Conservation (phyloP, 2,797 vertebrate species). For the Sebastiscus albofasciatus region DNA sequence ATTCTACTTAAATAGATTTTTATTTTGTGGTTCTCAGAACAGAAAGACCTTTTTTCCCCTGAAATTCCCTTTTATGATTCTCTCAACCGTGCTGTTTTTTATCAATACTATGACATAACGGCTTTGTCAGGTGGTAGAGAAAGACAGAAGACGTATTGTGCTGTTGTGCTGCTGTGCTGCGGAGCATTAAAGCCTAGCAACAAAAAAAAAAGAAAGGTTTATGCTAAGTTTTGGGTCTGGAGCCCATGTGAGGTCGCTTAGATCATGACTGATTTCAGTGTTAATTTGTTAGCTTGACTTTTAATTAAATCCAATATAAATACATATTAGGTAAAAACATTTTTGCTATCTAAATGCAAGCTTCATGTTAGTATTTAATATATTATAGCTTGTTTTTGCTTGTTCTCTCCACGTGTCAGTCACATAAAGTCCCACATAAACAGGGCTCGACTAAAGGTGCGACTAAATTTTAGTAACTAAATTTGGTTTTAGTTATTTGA, state of each 20-base stretch:
- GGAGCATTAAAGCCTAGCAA: not conserved
- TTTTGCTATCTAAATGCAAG: not conserved
- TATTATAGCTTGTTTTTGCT: not conserved
- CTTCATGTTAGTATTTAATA: not conserved
- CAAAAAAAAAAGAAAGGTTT: not conserved
- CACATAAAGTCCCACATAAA: not conserved
- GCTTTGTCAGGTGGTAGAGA: not conserved
- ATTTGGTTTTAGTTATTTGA: too few species aligned
- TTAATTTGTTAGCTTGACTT: not conserved
- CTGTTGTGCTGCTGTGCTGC: too few species aligned
- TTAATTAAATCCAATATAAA: not conserved
- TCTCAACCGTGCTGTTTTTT: not conserved
- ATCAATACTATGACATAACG: not conserved
- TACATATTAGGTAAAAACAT: not conserved
- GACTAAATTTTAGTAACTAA: too few species aligned
- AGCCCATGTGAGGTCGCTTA: not conserved
- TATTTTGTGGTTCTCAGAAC: not conserved
- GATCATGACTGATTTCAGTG: not conserved
- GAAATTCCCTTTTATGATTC: not conserved
- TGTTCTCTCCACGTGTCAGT: too few species aligned
- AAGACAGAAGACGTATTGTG: not conserved
- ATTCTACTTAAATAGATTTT: not conserved
- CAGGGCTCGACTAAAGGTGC: too few species aligned
- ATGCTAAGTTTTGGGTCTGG: not conserved
- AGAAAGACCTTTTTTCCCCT: too few species aligned